Percentiles rank a stretch among this genome's conserved stretches.
Evolutionary conservation across 1,140 invertebrate species (phyloP).

Genomic region (Wasmannia auropunctata): DNA sequence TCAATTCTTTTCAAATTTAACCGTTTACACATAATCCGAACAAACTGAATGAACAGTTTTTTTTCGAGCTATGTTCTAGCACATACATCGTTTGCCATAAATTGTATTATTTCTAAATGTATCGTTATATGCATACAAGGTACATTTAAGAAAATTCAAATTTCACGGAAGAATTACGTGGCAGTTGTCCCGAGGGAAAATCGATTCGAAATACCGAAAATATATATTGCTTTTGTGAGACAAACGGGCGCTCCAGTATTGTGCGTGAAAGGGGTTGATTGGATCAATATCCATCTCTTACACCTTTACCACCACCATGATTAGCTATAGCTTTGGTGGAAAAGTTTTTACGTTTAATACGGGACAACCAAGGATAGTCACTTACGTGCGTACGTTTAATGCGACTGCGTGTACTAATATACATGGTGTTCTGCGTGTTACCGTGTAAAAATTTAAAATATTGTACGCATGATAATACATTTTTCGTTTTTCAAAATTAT

Average conservation of each 20-base stretch:
- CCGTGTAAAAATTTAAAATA: neutral
- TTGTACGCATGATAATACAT: neutral
- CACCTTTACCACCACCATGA: constrained; percentile 1
- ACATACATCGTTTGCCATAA: neutral
- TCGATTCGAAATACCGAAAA: neutral
- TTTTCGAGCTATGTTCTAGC: neutral
- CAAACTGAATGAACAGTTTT: neutral
- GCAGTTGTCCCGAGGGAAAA: neutral
- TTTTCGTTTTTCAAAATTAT: neutral
- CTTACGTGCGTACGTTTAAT: constrained; percentile 23
- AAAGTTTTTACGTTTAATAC: constrained; percentile 29
- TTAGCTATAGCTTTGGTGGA: constrained; percentile 39
- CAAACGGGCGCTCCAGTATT: neutral
- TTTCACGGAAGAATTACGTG: neutral
- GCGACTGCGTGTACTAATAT: constrained; percentile 45
- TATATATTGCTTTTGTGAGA: neutral
- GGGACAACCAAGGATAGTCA: constrained; percentile 23
- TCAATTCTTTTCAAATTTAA: neutral
- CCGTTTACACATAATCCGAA: neutral
- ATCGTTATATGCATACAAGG: too few relatives aligned
- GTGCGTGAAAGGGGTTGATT: constrained; percentile 20
- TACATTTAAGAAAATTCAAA: too few relatives aligned
- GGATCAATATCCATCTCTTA: constrained; percentile 47
- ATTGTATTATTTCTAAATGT: too few relatives aligned
- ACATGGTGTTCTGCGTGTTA: neutral